Evolutionary conservation across 2,888 invertebrate species (phyloP).

Genomic region (Laspeyria flexula): DNA sequence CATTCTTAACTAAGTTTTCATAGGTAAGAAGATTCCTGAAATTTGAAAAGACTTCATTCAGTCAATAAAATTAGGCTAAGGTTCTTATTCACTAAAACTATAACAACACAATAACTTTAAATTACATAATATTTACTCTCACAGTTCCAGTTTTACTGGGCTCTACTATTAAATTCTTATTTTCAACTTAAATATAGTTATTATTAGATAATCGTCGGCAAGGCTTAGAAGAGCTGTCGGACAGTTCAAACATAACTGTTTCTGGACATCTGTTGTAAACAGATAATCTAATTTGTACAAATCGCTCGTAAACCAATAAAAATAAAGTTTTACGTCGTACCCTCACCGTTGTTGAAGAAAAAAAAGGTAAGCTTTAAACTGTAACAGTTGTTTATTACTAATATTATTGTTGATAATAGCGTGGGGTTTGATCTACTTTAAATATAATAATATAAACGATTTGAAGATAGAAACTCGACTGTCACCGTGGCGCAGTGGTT

Average conservation of each 20-base stretch:
- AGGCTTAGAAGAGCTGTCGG: constrained; percentile 15
- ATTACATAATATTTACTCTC: no score
- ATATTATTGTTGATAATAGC: constrained; percentile 23
- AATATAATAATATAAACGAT: no score
- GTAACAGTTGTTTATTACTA: constrained; percentile 47
- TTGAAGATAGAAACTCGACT: no score
- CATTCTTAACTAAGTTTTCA: no score
- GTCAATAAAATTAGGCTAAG: no score
- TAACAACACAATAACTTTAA: no score
- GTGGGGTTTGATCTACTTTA: constrained; percentile 6
- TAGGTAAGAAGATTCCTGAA: no score
- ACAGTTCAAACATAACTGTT: constrained; percentile 55
- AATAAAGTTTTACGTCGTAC: constrained; percentile 55
- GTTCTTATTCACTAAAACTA: no score
- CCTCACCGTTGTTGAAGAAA: constrained; percentile 43
- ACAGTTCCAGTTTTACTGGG: no score
- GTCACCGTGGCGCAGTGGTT: no score
- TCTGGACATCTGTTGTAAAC: constrained; percentile 54
- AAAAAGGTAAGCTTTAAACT: constrained; percentile 43
- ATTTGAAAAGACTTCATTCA: no score
- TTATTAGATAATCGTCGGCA: constrained; percentile 14
- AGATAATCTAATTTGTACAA: constrained; percentile 79
- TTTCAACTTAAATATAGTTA: constrained; percentile 17
- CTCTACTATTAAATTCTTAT: not conserved
- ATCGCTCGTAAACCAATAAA: constrained; percentile 68